Percentiles rank a stretch among this genome's conserved stretches.
These are phyloP conservation scores for Momotus momota DNA, from an alignment of 2,797 vertebrate species.

Conservation along the genomic window DNA sequence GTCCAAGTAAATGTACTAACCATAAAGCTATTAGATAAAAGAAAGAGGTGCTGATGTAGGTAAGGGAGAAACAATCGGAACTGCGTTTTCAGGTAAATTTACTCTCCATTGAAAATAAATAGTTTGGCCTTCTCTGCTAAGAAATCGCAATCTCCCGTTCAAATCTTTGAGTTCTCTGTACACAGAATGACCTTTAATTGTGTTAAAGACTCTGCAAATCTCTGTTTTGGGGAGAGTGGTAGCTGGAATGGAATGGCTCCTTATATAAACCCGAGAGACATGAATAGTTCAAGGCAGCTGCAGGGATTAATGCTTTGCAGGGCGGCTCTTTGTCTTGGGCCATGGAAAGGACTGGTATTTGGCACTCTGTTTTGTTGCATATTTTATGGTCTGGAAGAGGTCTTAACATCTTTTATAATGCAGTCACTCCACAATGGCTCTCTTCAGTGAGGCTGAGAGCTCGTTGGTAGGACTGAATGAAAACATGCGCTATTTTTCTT, in stretches of 20 bases:
- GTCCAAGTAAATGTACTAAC: background rate
- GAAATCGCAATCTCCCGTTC: constrained; percentile 18
- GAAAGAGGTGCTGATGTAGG: background rate
- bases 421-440: constrained; percentile 33
- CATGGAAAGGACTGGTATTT: constrained; percentile 68
- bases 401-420: constrained; percentile 60
- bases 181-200: constrained; percentile 52
- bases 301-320: constrained; percentile 72
- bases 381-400: constrained; percentile 75
- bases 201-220: constrained; percentile 28
- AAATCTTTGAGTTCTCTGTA: constrained; percentile 11
- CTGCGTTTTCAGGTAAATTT: background rate
- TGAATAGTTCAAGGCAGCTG: constrained; percentile 70
- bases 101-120: background rate
- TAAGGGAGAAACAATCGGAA: background rate
- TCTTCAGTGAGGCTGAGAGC: background rate
- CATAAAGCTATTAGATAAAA: background rate
- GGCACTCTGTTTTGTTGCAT: constrained; percentile 69
- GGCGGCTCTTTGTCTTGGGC: constrained; percentile 67
- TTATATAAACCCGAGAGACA: constrained; percentile 58
- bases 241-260: constrained; percentile 52
- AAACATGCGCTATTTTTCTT: background rate
- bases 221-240: constrained; percentile 8
- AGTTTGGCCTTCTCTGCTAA: background rate
- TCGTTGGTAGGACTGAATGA: background rate